These are phyloP conservation scores for Limnephilus rhombicus DNA, from an alignment of 2,888 invertebrate species.

Conservation along the genomic window DNA sequence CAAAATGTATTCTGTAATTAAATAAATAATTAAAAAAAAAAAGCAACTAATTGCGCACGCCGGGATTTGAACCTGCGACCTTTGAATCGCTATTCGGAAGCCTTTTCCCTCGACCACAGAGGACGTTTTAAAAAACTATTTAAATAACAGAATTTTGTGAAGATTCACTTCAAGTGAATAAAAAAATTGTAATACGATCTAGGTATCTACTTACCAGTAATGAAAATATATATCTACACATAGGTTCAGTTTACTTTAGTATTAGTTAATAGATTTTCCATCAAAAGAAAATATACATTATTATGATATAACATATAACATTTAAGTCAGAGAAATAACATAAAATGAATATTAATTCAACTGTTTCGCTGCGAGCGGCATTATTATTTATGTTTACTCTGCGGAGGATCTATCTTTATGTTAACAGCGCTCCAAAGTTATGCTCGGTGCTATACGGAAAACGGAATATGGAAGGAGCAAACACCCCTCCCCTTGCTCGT, in stretches of 20 bases:
- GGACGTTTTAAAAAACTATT: no score
- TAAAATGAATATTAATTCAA: background rate
- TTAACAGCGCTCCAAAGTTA: conserved; percentile 51
- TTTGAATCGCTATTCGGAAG: no score
- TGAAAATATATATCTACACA: background rate
- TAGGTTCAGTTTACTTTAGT: background rate
- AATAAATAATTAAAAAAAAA: no score
- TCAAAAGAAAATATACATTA: background rate
- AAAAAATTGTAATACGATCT: no score
- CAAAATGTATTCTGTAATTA: no score
- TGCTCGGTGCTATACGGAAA: conserved; percentile 6
- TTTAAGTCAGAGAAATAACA: background rate
- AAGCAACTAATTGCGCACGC: no score
- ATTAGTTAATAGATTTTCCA: background rate
- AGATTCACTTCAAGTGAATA: no score
- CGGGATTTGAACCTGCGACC: no score
- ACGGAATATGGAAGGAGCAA: background rate
- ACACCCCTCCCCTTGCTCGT: background rate
- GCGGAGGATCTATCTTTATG: conserved; percentile 48
- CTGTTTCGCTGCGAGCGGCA: conserved; percentile 23
- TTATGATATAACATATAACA: background rate
- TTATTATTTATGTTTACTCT: conserved; percentile 52
- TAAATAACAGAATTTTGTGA: no score
- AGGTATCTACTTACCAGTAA: background rate
- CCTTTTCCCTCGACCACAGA: no score